These are phyloP conservation scores for Baronia brevicornis DNA, from an alignment of 2,888 invertebrate species.

Conservation along the genomic window DNA sequence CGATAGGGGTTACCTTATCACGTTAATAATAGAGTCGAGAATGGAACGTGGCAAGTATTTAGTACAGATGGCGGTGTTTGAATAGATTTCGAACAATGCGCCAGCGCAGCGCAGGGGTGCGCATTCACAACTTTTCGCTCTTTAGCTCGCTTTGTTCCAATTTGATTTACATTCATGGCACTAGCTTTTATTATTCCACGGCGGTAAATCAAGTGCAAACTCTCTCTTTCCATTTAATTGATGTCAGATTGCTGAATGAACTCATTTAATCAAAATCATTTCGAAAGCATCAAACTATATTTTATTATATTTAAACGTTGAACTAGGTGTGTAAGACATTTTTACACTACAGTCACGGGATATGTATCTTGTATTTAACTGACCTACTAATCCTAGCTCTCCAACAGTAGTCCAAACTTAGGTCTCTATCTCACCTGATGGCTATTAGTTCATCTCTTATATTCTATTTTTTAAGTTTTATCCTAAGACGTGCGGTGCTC, in stretches of 20 bases:
- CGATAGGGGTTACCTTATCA: constrained; percentile 4
- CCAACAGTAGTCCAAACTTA: too few species aligned
- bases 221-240: constrained; percentile 38
- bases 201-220: constrained; percentile 62
- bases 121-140: constrained; percentile 73
- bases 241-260: constrained; percentile 19
- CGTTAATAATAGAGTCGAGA: constrained; percentile 25
- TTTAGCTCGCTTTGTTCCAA: constrained; percentile 68
- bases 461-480: too few species aligned
- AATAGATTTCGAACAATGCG: constrained; percentile 45
- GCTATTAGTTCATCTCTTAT: too few species aligned
- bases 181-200: constrained; percentile 60
- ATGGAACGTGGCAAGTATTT: constrained; percentile 10
- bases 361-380: too few species aligned
- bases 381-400: too few species aligned
- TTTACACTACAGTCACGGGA: too few species aligned
- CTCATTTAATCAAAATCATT: too few species aligned
- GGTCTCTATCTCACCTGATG: too few species aligned
- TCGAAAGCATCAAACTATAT: too few species aligned
- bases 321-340: too few species aligned
- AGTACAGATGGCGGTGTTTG: constrained; percentile 21
- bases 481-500: too few species aligned
- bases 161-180: constrained; percentile 75
- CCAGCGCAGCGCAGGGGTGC: constrained; percentile 51
- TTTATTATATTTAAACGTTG: too few species aligned